Conservation (phyloP, 2,888 invertebrate genomes). For the Sussaba pulchella region DNA sequence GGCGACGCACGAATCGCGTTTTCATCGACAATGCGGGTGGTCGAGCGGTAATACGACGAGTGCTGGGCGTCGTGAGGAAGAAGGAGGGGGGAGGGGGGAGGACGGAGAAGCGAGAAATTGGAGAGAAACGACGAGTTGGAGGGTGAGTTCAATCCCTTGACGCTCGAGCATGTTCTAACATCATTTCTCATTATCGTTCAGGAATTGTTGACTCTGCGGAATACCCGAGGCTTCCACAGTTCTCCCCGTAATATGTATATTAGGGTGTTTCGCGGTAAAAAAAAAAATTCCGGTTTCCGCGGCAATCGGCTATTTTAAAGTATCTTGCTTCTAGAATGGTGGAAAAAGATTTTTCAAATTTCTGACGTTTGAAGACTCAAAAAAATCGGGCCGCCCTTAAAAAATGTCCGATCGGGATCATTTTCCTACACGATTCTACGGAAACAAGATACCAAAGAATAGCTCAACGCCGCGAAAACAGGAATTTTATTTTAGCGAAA, state of each 20-base stretch:
- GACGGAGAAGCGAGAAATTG: not conserved
- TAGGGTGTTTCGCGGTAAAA: not conserved
- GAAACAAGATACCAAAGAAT: too few relatives aligned
- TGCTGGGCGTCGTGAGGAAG: not conserved
- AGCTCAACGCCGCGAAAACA: too few relatives aligned
- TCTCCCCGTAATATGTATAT: constrained; percentile 34
- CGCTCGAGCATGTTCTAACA: constrained; percentile 61
- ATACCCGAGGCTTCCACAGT: constrained; percentile 53
- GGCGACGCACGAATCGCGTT: constrained; percentile 28
- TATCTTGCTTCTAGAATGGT: too few relatives aligned
- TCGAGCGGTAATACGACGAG: constrained; percentile 45
- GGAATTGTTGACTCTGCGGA: constrained; percentile 65
- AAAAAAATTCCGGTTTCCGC: not conserved
- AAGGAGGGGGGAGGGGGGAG: not conserved
- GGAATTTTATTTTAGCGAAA: too few relatives aligned
- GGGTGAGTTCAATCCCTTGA: constrained; percentile 34
- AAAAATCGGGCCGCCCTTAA: too few relatives aligned
- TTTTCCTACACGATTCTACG: too few relatives aligned
- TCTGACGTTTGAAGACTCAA: too few relatives aligned
- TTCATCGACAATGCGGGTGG: constrained; percentile 54
- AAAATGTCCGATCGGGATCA: too few relatives aligned
- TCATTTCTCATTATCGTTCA: constrained; percentile 67
- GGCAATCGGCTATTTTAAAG: too few relatives aligned
- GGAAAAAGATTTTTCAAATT: too few relatives aligned
- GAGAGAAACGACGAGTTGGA: constrained; percentile 8